Base-by-base conservation (phyloP, 2,888 invertebrate genomes). In the Acanthosepion lycidas region DNA sequence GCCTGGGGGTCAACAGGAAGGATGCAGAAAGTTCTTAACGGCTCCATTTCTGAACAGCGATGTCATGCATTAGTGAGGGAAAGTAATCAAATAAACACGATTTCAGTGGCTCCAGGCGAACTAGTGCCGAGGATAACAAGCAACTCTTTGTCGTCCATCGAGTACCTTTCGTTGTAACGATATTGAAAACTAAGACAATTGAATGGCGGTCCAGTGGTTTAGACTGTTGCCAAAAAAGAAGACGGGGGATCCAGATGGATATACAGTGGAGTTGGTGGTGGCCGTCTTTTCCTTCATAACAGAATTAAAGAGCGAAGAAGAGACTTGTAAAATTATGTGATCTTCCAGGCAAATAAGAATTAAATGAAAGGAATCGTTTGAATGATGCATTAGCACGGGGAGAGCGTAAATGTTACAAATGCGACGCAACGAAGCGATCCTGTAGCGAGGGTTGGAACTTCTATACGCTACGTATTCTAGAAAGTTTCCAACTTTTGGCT, bases 81-180 rank as follows among this genome's bases (percentile, higher is more conserved):
- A 6, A 9, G 28, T 78, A 78, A 78, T 78, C 78, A 78, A 78
- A 78, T 78, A 78, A 78, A 78, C 78, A 28, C n/a, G 78, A 78
- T 78, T 28, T 28, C 9, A 28, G 28, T 78, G 9, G 78, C 78
- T 78, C 78, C 78, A n/a, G 78, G 78, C 78, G 8, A n/a, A n/a
- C 78, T 55, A 55, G 78, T 12, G 28, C 9, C 8, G 78, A 78
- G 28, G 8, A 78, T n/a, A 78, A 64, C 28, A 78, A 78, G 78
- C 8, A 28, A 78, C 78, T n/a, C 78, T 78, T 78, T 78, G 8
- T 8, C 78, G 78, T 78, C 78, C 78, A n/a, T 78, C n/a, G 78
- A 78, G 78, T n/a, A 78, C 78, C n/a, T 78, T 78, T 78, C 78
- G 78, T 78, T 78, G 78, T 78, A 78, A 78, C n/a, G 78, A 78